These are phyloP conservation scores for Oplegnathus fasciatus DNA, from an alignment of 2,113 vertebrate species.

Conservation along the genomic window DNA sequence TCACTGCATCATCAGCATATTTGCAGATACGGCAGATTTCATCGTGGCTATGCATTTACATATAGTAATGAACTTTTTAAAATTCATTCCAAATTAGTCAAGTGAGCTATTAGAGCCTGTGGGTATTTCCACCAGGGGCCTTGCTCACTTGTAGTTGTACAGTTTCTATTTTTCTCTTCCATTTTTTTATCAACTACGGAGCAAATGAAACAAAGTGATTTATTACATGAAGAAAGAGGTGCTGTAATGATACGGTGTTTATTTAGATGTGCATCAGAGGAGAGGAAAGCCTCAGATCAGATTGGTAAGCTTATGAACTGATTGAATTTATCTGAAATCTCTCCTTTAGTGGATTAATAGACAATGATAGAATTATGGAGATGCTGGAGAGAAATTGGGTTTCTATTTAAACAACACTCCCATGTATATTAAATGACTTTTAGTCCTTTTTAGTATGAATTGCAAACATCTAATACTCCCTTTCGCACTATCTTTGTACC, in stretches of 20 bases:
- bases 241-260: slow-evolving; percentile 56
- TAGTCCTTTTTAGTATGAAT: slow-evolving; percentile 4
- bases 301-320: slow-evolving; percentile 36
- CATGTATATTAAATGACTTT: slow-evolving; percentile 16
- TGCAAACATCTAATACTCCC: background rate
- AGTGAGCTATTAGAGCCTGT: slow-evolving; percentile 76
- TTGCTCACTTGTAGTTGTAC: slow-evolving; percentile 27
- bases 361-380: slow-evolving; percentile 29
- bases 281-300: slow-evolving; percentile 56
- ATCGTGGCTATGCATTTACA: slow-evolving; percentile 78
- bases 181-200: slow-evolving; percentile 28
- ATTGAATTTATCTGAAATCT: slow-evolving; percentile 62
- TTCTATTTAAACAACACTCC: slow-evolving; percentile 8
- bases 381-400: background rate
- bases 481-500: background rate
- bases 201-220: slow-evolving; percentile 53
- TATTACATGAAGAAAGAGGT: slow-evolving; percentile 46
- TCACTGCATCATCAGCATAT: slow-evolving; percentile 79
- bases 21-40: slow-evolving; percentile 82
- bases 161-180: slow-evolving; percentile 25
- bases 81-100: slow-evolving; percentile 80
- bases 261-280: slow-evolving; percentile 64
- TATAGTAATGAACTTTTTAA: slow-evolving; percentile 84
- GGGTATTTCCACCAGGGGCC: slow-evolving; percentile 68
- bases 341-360: slow-evolving; percentile 59